phyloP scores from a whole-genome alignment of 2,888 invertebrate species.

The Athalia rosae region DNA sequence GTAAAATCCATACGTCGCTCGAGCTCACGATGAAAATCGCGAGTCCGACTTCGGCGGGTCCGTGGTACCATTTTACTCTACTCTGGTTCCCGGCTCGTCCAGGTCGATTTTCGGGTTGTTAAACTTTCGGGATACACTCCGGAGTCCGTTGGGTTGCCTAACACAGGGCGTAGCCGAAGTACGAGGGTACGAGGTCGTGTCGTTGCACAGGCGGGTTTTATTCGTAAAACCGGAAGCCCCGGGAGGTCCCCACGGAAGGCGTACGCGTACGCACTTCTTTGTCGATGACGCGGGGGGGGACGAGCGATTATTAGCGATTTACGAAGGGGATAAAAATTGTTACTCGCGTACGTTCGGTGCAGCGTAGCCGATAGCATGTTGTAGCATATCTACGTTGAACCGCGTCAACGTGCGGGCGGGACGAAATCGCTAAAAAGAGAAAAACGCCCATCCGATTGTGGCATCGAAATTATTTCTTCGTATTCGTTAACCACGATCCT shows the following conservation, averaged over 20 bases:
- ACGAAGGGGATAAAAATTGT: conserved; percentile 26
- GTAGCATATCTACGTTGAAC: too few relatives aligned
- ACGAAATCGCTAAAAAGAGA: too few relatives aligned
- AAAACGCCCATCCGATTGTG: too few relatives aligned
- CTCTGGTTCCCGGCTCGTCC: neutral
- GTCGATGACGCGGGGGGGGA: neutral
- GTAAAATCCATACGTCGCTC: neutral
- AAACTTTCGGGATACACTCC: neutral
- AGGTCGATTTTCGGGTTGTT: conserved; percentile 1
- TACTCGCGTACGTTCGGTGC: neutral
- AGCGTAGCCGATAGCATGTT: too few relatives aligned
- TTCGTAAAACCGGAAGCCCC: neutral
- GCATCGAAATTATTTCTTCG: too few relatives aligned
- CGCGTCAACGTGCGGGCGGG: too few relatives aligned
- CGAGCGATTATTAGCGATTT: conserved; percentile 30
- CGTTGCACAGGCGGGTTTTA: neutral
- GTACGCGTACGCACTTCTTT: neutral
- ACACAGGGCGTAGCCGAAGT: conserved; percentile 13
- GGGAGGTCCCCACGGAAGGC: neutral
- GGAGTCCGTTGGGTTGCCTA: conserved; percentile 24
- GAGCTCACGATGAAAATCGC: neutral
- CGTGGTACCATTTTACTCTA: too few relatives aligned
- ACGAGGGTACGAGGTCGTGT: neutral
- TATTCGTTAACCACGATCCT: too few relatives aligned
- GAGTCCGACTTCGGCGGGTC: neutral